phyloP scores from a whole-genome alignment of 1,140 invertebrate genomes.

The Teleopsis dalmanni region DNA sequence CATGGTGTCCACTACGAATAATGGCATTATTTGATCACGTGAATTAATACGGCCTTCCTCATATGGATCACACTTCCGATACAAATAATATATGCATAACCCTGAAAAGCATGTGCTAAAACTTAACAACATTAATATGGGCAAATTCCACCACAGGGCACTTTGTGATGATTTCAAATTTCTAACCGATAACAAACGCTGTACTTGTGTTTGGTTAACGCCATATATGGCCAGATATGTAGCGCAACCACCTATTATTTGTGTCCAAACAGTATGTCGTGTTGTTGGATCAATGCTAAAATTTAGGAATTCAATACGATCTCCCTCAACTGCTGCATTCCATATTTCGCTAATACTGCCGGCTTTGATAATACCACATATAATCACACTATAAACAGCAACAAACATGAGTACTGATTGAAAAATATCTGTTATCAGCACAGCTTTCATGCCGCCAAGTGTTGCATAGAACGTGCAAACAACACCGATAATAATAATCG shows the following conservation, averaged over 20 bases:
- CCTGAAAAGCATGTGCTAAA: slow-evolving; percentile 68
- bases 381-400: slow-evolving; percentile 66
- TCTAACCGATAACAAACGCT: slow-evolving; percentile 71
- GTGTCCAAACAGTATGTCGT: slow-evolving; percentile 66
- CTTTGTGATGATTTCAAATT: slow-evolving; percentile 57
- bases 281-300: slow-evolving; percentile 61
- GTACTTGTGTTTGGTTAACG: slow-evolving; percentile 80
- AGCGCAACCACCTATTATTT: slow-evolving; percentile 64
- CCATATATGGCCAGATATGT: slow-evolving; percentile 70
- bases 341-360: slow-evolving; percentile 61
- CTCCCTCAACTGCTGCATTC: slow-evolving; percentile 55
- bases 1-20: slow-evolving; percentile 72
- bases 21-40: slow-evolving; percentile 57
- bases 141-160: slow-evolving; percentile 62
- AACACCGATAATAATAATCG: slow-evolving; percentile 70
- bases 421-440: slow-evolving; percentile 80
- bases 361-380: slow-evolving; percentile 56
- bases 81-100: slow-evolving; percentile 69
- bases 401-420: slow-evolving; percentile 72
- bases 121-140: slow-evolving; percentile 60
- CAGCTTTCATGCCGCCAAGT: slow-evolving; percentile 83
- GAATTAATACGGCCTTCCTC: slow-evolving; percentile 48
- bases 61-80: slow-evolving; percentile 67
- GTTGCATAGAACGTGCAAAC: slow-evolving; percentile 82
- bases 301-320: slow-evolving; percentile 55